phyloP scores from a whole-genome alignment of 2,113 vertebrate genomes.

The Edolisoma coerulescens region DNA sequence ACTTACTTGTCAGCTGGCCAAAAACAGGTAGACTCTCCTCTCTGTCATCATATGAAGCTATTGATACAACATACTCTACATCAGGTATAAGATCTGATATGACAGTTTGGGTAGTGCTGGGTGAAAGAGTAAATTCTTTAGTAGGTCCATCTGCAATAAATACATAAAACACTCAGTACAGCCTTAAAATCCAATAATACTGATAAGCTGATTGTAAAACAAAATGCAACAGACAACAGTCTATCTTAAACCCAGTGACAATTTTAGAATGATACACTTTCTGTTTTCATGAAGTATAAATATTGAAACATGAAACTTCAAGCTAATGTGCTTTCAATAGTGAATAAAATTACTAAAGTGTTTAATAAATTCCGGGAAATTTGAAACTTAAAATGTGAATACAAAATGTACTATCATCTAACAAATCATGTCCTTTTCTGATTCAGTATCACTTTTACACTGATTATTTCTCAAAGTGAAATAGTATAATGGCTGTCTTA shows the following conservation, averaged over 20 bases:
- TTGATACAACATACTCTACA: slow-evolving; percentile 85
- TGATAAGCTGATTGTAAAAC: neutral
- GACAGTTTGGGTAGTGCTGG: slow-evolving; percentile 81
- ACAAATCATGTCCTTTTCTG: neutral
- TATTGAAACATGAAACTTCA: neutral
- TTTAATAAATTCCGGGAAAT: neutral
- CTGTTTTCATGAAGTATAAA: neutral
- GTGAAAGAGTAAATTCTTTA: slow-evolving; percentile 85
- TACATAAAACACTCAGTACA: neutral
- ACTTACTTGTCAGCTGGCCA: slow-evolving; percentile 93
- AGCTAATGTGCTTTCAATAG: neutral
- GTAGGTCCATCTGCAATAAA: slow-evolving; percentile 80
- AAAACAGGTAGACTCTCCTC: slow-evolving; percentile 89
- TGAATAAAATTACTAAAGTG: neutral
- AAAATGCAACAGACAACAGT: neutral
- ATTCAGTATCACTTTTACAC: neutral
- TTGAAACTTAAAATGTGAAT: neutral
- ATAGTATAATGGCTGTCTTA: neutral
- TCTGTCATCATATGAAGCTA: slow-evolving; percentile 78
- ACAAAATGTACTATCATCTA: neutral
- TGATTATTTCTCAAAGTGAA: neutral
- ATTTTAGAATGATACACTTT: neutral
- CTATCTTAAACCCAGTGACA: neutral
- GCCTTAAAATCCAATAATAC: neutral
- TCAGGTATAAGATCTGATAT: slow-evolving; percentile 85